phyloP scores from a whole-genome alignment of 2,888 invertebrate species.

The Phaedon cochleariae region DNA sequence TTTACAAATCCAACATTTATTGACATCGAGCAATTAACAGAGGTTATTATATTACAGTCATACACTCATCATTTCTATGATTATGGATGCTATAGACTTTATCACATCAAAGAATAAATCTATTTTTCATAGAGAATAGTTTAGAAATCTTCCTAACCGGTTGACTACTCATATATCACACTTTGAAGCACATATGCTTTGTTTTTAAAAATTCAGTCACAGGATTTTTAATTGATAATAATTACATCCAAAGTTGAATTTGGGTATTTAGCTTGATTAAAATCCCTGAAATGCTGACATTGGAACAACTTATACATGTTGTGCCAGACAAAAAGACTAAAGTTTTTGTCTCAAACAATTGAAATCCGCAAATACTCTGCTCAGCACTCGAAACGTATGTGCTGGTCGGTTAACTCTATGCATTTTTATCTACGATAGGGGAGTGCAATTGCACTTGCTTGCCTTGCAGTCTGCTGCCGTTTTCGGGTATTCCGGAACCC shows the following conservation, averaged over 20 bases:
- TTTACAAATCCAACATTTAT: constrained; percentile 35
- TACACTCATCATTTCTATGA: background rate
- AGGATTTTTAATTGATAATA: constrained; percentile 43
- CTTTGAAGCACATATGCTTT: constrained; percentile 37
- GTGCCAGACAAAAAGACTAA: no score
- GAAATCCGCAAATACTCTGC: no score
- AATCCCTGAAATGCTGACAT: no score
- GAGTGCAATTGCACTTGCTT: no score
- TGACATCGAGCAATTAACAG: constrained; percentile 29
- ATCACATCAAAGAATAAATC: constrained; percentile 3
- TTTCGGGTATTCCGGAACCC: no score
- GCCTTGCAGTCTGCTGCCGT: no score
- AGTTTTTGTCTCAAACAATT: no score
- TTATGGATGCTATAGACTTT: constrained; percentile 2
- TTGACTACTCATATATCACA: constrained; percentile 39
- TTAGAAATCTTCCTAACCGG: constrained; percentile 8
- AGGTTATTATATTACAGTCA: background rate
- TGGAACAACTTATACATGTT: no score
- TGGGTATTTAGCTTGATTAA: no score
- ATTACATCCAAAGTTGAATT: constrained; percentile 10
- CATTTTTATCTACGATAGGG: no score
- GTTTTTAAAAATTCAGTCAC: constrained; percentile 47
- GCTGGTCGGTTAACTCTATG: no score
- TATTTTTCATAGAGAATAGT: constrained; percentile 21
- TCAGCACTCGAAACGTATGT: no score